These are phyloP conservation scores for Trinorchestia longiramus DNA, from an alignment of 1,140 invertebrate genomes.

Conservation along the genomic window DNA sequence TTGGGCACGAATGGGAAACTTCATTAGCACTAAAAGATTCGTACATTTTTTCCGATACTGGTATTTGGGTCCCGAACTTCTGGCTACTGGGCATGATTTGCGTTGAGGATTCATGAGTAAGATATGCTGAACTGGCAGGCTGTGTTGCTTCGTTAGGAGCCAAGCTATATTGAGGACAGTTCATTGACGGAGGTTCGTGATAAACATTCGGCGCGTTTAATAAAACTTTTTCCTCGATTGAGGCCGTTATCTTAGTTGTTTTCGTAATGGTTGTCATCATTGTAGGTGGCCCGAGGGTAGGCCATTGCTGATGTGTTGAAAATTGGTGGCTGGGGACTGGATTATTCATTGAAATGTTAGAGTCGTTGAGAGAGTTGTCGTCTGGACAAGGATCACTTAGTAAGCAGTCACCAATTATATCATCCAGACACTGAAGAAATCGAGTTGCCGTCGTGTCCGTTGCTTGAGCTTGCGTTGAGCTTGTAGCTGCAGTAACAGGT, in stretches of 20 bases:
- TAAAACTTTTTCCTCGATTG: constrained; percentile 17
- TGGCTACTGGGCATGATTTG: neutral
- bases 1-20: neutral
- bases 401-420: constrained; percentile 38
- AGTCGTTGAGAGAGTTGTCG: neutral
- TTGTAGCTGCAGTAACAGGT: neutral
- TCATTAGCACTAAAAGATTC: neutral
- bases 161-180: neutral
- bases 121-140: neutral
- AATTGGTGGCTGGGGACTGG: neutral
- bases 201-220: neutral
- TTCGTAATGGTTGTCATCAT: constrained; percentile 49
- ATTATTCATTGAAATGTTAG: neutral
- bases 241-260: constrained; percentile 29
- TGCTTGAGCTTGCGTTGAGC: neutral
- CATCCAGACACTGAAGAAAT: constrained; percentile 35
- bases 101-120: neutral
- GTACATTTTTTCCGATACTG: neutral
- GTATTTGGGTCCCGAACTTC: neutral
- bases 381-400: neutral
- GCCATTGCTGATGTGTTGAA: constrained; percentile 7
- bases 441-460: neutral
- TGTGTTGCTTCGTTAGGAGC: neutral
- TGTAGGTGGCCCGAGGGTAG: neutral
- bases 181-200: neutral